Base-by-base conservation (phyloP, 37 sponge, comb jelly and placozoan species). In the Beroe ovata region DNA sequence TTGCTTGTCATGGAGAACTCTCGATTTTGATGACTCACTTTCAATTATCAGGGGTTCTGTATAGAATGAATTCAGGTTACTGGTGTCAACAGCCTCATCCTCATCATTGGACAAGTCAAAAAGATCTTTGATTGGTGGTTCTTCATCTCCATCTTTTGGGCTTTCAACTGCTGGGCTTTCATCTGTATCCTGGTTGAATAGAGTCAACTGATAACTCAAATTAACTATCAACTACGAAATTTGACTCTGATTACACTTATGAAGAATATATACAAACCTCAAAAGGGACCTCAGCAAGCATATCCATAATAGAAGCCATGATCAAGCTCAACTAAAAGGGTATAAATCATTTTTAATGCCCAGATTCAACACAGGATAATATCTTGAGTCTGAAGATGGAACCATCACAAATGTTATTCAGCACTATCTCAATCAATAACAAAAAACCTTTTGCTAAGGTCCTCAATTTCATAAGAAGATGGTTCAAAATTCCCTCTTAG, bases 221-320 rank as follows among this genome's bases (percentile, higher is more conserved):
- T n/a, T n/a, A n/a, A n/a, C n/a, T n/a, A n/a, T n/a, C n/a, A n/a
- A n/a, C n/a, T n/a, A n/a, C n/a, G n/a, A n/a, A n/a, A n/a, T n/a
- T n/a, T n/a, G n/a, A n/a, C n/a, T n/a, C n/a, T n/a, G n/a, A n/a
- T n/a, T n/a, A n/a, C n/a, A n/a, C n/a, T n/a, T n/a, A n/a, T n/a
- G n/a, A n/a, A n/a, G n/a, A n/a, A n/a, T 11, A 47, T 47, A 11
- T 47, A 8, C 69, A 32, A 66, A 66, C 69, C 69, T 66, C 69
- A 30, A 66, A 66, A 30, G 69, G 69, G 34, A 66, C 69, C 14
- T 66, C 69, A 26, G 30, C 69, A 26, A 66, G 69, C 69, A 66
- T 66, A 30, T 66, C 69, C 69, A 66, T 66, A 11, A 66, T 66
- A 19, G 69, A 66, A 1, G 69, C 36, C 69, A 66, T 66, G 11